Evolutionary conservation across 2,113 vertebrate genomes (phyloP).

Genomic region (Calonectris borealis): DNA sequence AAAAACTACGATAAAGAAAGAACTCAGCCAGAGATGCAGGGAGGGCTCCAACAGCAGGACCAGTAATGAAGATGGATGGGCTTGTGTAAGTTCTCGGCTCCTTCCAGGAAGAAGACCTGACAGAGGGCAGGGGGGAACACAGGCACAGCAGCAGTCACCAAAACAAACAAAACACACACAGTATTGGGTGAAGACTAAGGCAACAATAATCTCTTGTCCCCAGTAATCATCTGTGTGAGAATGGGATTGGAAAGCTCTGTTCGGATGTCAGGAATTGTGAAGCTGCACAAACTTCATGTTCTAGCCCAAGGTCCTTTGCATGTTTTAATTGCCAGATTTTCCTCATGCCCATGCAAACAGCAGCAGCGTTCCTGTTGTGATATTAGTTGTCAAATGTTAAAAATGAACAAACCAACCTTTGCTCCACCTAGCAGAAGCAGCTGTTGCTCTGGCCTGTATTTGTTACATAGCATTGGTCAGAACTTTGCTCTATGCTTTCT

Average conservation of each 20-base stretch:
- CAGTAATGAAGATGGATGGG: not conserved
- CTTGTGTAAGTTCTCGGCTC: too few relatives aligned
- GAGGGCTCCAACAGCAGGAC: not conserved
- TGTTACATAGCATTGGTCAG: not conserved
- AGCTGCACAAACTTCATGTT: not conserved
- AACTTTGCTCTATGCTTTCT: not conserved
- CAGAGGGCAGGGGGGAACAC: not conserved
- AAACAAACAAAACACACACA: not conserved
- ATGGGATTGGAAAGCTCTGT: accelerated
- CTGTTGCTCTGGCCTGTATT: not conserved
- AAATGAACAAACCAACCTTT: accelerated
- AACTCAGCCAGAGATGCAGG: too few relatives aligned
- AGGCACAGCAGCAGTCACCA: not conserved
- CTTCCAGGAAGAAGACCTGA: not conserved
- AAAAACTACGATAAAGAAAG: accelerated
- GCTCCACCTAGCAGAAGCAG: accelerated
- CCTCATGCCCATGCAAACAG: not conserved
- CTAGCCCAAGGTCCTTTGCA: not conserved
- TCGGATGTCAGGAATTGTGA: not conserved
- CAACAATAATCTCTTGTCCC: not conserved
- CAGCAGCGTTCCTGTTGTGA: not conserved
- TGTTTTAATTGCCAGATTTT: not conserved
- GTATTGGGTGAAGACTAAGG: too few relatives aligned
- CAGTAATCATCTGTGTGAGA: accelerated
- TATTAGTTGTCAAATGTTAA: not conserved